Conservation (phyloP, 1,140 invertebrate genomes). For the Zaprionus nigranus region DNA sequence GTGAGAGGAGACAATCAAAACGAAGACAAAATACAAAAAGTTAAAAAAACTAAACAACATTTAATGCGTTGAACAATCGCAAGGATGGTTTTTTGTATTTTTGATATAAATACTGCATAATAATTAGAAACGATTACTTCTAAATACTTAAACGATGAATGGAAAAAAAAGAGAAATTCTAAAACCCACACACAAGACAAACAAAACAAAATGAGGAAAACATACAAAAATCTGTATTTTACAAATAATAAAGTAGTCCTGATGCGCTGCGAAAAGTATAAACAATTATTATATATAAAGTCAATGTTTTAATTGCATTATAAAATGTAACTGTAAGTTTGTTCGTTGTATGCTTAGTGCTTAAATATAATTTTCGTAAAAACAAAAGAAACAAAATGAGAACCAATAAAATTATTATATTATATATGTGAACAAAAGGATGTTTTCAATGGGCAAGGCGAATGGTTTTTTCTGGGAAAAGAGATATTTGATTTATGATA, state of each 20-base stretch:
- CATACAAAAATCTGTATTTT: slow-evolving; percentile 29
- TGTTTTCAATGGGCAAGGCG: not conserved
- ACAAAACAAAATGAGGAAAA: slow-evolving; percentile 17
- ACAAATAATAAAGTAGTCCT: slow-evolving; percentile 51
- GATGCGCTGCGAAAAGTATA: slow-evolving; percentile 58
- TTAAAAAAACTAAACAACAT: slow-evolving; percentile 45
- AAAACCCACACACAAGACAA: not conserved
- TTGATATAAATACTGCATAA: slow-evolving; percentile 64
- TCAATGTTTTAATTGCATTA: slow-evolving; percentile 81
- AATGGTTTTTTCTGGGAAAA: too few relatives aligned
- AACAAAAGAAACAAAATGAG: slow-evolving; percentile 42
- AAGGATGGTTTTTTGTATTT: slow-evolving; percentile 65
- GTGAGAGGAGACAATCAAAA: slow-evolving; percentile 40
- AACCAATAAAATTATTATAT: slow-evolving; percentile 69
- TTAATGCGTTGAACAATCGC: slow-evolving; percentile 25
- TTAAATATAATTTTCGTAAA: slow-evolving; percentile 79
- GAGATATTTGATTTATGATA: too few relatives aligned
- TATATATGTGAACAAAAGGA: slow-evolving; percentile 44
- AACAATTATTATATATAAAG: slow-evolving; percentile 76
- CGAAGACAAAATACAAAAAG: slow-evolving; percentile 22
- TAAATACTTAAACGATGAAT: slow-evolving; percentile 54
- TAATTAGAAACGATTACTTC: slow-evolving; percentile 57
- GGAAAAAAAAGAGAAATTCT: slow-evolving; percentile 25
- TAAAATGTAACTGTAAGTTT: slow-evolving; percentile 77
- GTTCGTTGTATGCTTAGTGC: slow-evolving; percentile 79